phyloP scores from a whole-genome alignment of 2,797 vertebrate species.

The Phataginus tricuspis region DNA sequence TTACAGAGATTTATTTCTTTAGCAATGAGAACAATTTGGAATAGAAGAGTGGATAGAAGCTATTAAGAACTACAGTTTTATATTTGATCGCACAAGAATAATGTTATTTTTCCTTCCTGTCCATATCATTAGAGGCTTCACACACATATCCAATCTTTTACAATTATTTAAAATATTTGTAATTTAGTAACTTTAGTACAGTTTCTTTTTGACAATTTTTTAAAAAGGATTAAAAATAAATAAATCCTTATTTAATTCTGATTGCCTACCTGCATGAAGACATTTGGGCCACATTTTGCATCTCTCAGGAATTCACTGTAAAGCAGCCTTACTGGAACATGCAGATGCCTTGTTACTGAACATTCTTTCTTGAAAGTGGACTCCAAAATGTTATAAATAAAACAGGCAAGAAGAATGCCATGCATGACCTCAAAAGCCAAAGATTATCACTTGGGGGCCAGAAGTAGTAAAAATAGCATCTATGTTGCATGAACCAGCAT shows the following conservation, averaged over 20 bases:
- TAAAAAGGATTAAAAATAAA: background rate
- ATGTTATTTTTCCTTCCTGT: background rate
- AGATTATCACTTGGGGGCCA: constrained; percentile 36
- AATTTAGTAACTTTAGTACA: background rate
- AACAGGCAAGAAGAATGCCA: constrained; percentile 40
- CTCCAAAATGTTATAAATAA: constrained; percentile 6
- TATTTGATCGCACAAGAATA: background rate
- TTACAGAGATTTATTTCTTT: background rate
- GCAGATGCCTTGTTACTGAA: background rate
- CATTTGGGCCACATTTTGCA: background rate
- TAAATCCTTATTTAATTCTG: background rate
- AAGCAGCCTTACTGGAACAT: background rate
- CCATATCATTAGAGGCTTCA: background rate
- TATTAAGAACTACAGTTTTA: background rate
- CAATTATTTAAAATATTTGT: background rate
- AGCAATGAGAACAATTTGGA: background rate
- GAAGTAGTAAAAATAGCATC: constrained; percentile 32
- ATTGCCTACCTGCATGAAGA: background rate
- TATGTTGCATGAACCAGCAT: background rate
- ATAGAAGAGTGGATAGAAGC: background rate
- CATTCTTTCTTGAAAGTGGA: constrained; percentile 16
- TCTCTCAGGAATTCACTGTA: background rate
- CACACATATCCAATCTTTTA: background rate
- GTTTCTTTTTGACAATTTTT: background rate
- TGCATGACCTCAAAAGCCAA: constrained; percentile 35